Evolutionary conservation across 2,113 vertebrate genomes (phyloP).

Genomic region (Perca fluviatilis): DNA sequence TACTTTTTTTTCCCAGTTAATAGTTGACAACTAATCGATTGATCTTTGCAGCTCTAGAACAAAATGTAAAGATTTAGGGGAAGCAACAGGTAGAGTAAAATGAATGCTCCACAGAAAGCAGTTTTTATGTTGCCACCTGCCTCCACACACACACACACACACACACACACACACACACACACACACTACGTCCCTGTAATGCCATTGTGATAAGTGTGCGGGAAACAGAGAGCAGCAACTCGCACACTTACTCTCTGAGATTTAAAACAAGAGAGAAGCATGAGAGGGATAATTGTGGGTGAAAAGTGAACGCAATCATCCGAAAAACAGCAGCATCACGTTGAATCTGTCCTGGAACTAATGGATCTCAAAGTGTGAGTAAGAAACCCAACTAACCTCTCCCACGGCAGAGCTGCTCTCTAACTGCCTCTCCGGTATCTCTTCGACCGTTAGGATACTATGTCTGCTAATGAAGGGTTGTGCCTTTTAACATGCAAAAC

Average conservation of each 20-base stretch:
- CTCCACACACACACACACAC: background rate
- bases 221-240: slow-evolving; percentile 47
- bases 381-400: slow-evolving; percentile 43
- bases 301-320: slow-evolving; percentile 12
- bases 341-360: background rate
- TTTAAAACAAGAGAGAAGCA: background rate
- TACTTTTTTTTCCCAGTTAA: too few relatives aligned
- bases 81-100: background rate
- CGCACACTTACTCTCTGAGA: background rate
- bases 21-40: too few relatives aligned
- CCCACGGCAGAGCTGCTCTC: background rate
- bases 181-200: background rate
- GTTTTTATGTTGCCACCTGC: background rate
- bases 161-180: background rate
- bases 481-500: slow-evolving; percentile 61
- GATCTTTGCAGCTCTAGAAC: too few relatives aligned
- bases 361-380: background rate
- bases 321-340: background rate
- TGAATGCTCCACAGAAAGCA: background rate
- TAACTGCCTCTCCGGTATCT: slow-evolving; percentile 37
- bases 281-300: background rate
- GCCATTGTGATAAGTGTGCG: slow-evolving; percentile 33
- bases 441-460: slow-evolving; percentile 33
- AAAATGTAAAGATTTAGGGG: background rate
- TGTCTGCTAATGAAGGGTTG: slow-evolving; percentile 29